Evolutionary conservation across 2,797 vertebrate genomes (phyloP), one percentile per base, ranked within the genome.

Genomic region (Sardinella longiceps): DNA sequence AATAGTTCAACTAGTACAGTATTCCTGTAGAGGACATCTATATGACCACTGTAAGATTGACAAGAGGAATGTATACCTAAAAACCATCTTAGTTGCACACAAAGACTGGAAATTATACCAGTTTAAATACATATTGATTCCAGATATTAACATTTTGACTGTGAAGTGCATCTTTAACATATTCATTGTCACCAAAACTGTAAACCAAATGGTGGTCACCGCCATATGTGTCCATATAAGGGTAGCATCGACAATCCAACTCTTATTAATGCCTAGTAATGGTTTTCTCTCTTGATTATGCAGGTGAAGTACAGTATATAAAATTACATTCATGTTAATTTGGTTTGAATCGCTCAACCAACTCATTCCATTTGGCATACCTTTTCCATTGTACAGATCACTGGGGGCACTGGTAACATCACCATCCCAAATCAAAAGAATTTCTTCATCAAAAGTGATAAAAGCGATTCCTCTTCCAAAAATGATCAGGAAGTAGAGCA

Each of bases 161-260:
- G 70, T 77, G 7, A 43, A 18, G 70, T 77, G 37, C 37, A 85
- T 86, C 89, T 89, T 88, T 85, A 86, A 82, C 20, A 77, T 33
- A 3, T 77, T 39, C 20, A 20, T 23, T 23, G 70, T 77, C 18
- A 28, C 20, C 33, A 77, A 77, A 84, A 15, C 15, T 43, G 39
- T 2, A 20, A 6, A 77, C 70, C 20, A 33, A 25, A 23, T 51
- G 2, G 48, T 56, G 60, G 50, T 74, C 84, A 50, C 80, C 53
- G 81, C 58, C 37, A 39, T 11, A 15, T 74, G 28, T 43, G 51
- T 80, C 74, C 43, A 85, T 85, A 87, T 81, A 80, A 84, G 85
- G 20, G 82, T n/a, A 80, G 82, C 88, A 87, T 66, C 85, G 87
- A 91, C 88, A 89, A 88, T 89, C 86, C 84, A 30, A 87, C 53